Base-by-base conservation (phyloP, 2,113 vertebrate species). In the Pelobates fuscus region DNA sequence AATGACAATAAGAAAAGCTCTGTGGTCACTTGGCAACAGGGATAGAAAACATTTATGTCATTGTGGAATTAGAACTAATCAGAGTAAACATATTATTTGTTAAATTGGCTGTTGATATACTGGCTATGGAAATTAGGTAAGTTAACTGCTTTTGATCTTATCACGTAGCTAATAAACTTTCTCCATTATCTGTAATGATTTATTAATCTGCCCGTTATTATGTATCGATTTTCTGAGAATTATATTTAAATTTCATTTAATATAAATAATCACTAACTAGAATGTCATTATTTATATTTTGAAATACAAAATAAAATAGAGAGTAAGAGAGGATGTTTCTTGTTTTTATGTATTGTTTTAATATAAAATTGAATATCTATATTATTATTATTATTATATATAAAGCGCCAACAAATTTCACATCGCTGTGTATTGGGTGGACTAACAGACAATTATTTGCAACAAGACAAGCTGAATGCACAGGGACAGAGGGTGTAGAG, bases 61-160 rank as follows among this genome's bases (percentile, higher is more conserved):
- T 76, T 32, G 73, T 77, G 73, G 73, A 77, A 77, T 77, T 77
- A 77, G 43, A 67, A 24, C 27, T 77, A 68, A 77, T 77, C 73
- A 68, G 55, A 17, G 64, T 77, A 68, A 67, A 77, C 67, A 68
- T 77, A 77, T 67, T 77, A 77, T 77, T 68, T 61, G 65, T 66
- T 68, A 67, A 77, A 68, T 68, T 77, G 73, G 59, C 73, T 77
- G 73, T 77, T 77, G 73, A 77, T 67, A 77, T 77, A 77, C 26
- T 77, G 55, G 65, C 65, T 68, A 68, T 68, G 73, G 73, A 77
- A 77, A 77, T 77, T 68, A 77, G 63, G 27, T 23, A 37, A 77
- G 55, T 68, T 68, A 68, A 77, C 43, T 37, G 65, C 65, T 24
- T 77, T 68, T 68, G 73, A 77, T 68, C 55, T 59, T 77, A 64